Percentiles rank a stretch among this genome's conserved stretches.
phyloP scores from a whole-genome alignment of 2,888 invertebrate genomes.

The Lycaena phlaeas region DNA sequence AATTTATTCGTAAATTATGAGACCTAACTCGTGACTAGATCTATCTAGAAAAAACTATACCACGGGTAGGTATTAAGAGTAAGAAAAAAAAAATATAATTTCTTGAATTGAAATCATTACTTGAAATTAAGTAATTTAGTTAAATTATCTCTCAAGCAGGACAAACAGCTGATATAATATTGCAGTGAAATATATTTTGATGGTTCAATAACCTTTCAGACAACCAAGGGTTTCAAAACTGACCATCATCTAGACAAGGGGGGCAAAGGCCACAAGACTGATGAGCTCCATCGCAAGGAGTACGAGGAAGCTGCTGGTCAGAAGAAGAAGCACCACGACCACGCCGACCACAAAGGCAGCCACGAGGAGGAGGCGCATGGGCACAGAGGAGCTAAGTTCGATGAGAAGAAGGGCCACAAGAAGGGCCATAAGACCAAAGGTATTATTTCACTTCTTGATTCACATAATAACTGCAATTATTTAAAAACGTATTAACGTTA shows the following conservation, averaged over 20 bases:
- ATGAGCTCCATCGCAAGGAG: slow-evolving; percentile 72
- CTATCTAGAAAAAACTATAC: too few species aligned
- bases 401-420: slow-evolving; percentile 83
- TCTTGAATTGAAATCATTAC: too few species aligned
- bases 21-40: too few species aligned
- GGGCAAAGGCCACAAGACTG: slow-evolving; percentile 72
- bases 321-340: slow-evolving; percentile 76
- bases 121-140: too few species aligned
- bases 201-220: slow-evolving; percentile 35
- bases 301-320: slow-evolving; percentile 77
- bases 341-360: slow-evolving; percentile 74
- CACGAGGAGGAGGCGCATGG: slow-evolving; percentile 80
- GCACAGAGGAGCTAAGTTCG: slow-evolving; percentile 78
- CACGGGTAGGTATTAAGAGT: too few species aligned
- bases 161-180: too few species aligned
- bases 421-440: slow-evolving; percentile 84
- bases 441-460: slow-evolving; percentile 16
- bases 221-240: slow-evolving; percentile 70
- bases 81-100: too few species aligned
- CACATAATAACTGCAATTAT: too few species aligned
- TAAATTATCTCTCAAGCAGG: too few species aligned
- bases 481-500: too few species aligned
- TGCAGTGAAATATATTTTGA: too few species aligned
- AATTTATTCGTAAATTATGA: too few species aligned
- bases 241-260: slow-evolving; percentile 74